A percentile compares a stretch with the other conserved stretches of the same genome.
These are phyloP conservation scores for Plebejus melissa DNA, from an alignment of 2,888 invertebrate genomes.

Conservation along the genomic window DNA sequence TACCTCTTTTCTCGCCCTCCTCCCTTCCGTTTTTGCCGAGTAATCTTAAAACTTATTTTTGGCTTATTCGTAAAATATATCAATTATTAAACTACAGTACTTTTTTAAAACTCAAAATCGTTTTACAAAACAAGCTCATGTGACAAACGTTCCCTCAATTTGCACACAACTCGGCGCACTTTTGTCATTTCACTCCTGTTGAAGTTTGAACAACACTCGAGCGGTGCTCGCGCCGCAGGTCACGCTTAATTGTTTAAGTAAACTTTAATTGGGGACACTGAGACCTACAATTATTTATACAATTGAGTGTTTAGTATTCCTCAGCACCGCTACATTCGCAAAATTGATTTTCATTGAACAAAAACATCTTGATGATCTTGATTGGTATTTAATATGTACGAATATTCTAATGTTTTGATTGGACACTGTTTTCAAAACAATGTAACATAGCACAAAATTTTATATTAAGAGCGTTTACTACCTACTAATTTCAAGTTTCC, in stretches of 20 bases:
- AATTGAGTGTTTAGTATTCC: not conserved
- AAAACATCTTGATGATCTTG: not conserved
- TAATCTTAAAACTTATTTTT: too few species aligned
- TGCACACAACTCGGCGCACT: not conserved
- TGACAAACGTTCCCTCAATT: not conserved
- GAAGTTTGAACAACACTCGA: not conserved
- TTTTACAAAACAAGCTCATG: not conserved
- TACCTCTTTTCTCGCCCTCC: too few species aligned
- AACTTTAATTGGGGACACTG: conserved; percentile 16
- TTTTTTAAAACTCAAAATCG: not conserved
- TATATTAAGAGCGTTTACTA: too few species aligned
- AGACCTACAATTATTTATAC: not conserved
- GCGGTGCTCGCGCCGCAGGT: not conserved
- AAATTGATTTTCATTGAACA: not conserved
- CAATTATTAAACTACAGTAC: not conserved
- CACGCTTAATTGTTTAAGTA: conserved; percentile 6
- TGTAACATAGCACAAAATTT: too few species aligned
- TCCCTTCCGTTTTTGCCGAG: too few species aligned
- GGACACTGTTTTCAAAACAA: too few species aligned
- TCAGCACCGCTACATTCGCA: not conserved
- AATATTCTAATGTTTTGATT: too few species aligned
- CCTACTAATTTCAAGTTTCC: too few species aligned
- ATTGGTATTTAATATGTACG: too few species aligned
- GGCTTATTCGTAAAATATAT: too few species aligned
- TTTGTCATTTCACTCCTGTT: conserved; percentile 12